Base-by-base conservation (phyloP, 2,888 invertebrate species). In the Oscheius sp. region DNA sequence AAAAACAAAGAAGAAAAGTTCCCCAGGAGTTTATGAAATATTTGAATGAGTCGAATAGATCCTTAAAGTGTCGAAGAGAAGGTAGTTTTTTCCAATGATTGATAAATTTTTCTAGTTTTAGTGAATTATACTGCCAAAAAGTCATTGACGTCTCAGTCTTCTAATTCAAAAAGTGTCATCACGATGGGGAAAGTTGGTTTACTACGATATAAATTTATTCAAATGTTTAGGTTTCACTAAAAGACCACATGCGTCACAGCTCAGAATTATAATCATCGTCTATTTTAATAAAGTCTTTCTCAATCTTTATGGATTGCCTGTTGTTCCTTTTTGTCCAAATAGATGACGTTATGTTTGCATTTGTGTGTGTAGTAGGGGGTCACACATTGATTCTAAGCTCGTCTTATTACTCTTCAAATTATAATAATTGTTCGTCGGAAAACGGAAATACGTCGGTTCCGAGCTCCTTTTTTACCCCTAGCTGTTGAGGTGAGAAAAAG, bases 1-100 rank as follows among this genome's bases (percentile, higher is more conserved):
- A 59, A 26, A 41, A 44, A 30, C 26, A 44, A 6, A 20, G 59
- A n/a, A 20, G 59, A 9, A 51, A 68, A 17, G 70, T 80, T 38
- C 81, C 81, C 0, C 67, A 69, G 4, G 77, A 80, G 54, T 81
- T 81, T 36, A 50, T 71, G n/a, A 66, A 70, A 38, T 81, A 81
- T 64, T 51, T 81, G 24, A 79, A 72, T 49, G 81, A 81, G 41
- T 80, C 80, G 12, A 79, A 72, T 33, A 69, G 78, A 56, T 77
- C 79, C 12, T 67, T 70, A 47, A 33, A 78, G 61, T 69, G 71
- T 30, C 44, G 72, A 12, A 68, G 71, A 17, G 54, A 54, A 17
- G 54, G 54, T 47, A 47, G 24, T 24, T 47, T 4, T 20, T 47
- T 17, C 24, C 47, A 47, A 44, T 17, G 5, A 44, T 5, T 22